phyloP scores from a whole-genome alignment of 2,888 invertebrate species.

The Tenthredo notha region DNA sequence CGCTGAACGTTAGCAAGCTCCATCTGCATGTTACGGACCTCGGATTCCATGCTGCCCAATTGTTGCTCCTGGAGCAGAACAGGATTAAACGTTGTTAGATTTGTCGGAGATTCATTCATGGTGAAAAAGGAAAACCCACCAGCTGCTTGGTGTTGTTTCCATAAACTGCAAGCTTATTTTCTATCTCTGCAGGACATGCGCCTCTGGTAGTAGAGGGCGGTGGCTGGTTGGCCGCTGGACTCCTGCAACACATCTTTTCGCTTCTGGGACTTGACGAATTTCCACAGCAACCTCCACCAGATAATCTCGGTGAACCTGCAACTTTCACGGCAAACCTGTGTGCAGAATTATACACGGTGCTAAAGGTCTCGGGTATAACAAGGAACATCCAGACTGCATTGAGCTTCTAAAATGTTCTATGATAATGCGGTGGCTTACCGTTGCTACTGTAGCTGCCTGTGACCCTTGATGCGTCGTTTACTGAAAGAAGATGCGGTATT shows the following conservation, averaged over 20 bases:
- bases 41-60: conserved; percentile 81
- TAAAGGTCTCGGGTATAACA: neutral
- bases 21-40: conserved; percentile 81
- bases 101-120: neutral
- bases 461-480: conserved; percentile 27
- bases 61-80: conserved; percentile 81
- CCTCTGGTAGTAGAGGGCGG: conserved; percentile 62
- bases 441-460: conserved; percentile 38
- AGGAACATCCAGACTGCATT: neutral
- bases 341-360: conserved; percentile 44
- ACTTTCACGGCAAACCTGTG: conserved; percentile 53
- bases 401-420: neutral
- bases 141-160: conserved; percentile 78
- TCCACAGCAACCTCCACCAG: conserved; percentile 60
- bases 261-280: conserved; percentile 57
- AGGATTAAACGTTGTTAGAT: neutral
- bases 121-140: conserved; percentile 65
- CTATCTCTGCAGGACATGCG: conserved; percentile 78
- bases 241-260: conserved; percentile 66
- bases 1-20: conserved; percentile 80
- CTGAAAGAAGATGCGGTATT: neutral
- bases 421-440: conserved; percentile 26
- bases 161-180: conserved; percentile 76
- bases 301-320: conserved; percentile 64
- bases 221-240: conserved; percentile 61